Evolutionary conservation across 2,888 invertebrate species (phyloP).

Genomic region (Drosophila differens): DNA sequence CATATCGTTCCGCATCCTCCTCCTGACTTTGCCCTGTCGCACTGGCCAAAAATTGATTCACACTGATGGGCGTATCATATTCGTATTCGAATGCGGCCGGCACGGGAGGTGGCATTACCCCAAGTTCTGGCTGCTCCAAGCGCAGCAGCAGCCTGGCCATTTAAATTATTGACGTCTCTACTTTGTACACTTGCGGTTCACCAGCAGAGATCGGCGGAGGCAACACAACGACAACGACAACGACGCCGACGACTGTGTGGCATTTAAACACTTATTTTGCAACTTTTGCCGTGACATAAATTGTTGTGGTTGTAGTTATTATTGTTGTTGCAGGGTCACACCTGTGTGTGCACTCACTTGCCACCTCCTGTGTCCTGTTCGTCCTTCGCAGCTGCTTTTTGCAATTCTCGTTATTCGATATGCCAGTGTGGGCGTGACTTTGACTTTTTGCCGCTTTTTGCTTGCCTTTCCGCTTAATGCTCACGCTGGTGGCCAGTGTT

Average conservation of each 20-base stretch:
- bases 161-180: constrained; percentile 6
- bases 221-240: constrained; percentile 2
- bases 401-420: constrained; percentile 9
- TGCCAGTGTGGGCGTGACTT: constrained; percentile 22
- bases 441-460: constrained; percentile 26
- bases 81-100: constrained; percentile 65
- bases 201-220: constrained; percentile 8
- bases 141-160: constrained; percentile 42
- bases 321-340: constrained; percentile 28
- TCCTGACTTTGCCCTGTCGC: constrained; percentile 51
- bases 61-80: constrained; percentile 59
- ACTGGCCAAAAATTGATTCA: constrained; percentile 75
- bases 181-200: constrained; percentile 3
- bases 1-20: constrained; percentile 56
- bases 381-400: constrained; percentile 1
- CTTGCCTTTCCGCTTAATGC: constrained; percentile 32
- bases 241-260: constrained; percentile 7
- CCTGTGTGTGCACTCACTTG: constrained; percentile 33
- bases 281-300: constrained; percentile 63
- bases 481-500: constrained; percentile 13
- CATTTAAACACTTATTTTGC: constrained; percentile 52
- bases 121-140: constrained; percentile 47
- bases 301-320: constrained; percentile 31
- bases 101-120: constrained; percentile 54
- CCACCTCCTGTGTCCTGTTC: constrained; percentile 7